Evolutionary conservation across 2,113 vertebrate species (phyloP).

Genomic region (Bungarus multicinctus): DNA sequence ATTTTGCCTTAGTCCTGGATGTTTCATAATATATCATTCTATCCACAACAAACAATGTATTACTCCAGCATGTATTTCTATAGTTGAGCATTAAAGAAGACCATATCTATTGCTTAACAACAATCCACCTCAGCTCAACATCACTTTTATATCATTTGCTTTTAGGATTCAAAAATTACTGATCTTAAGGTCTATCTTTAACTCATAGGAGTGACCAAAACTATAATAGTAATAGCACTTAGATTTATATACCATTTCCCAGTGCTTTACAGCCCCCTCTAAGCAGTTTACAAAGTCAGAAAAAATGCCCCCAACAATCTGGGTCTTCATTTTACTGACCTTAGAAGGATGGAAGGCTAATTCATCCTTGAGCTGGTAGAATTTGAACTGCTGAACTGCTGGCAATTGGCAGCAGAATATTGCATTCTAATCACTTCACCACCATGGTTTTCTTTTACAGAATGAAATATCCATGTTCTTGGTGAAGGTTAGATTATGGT

Average conservation of each 20-base stretch:
- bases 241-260: neutral
- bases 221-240: neutral
- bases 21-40: fast-evolving
- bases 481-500: neutral
- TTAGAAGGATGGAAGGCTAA: neutral
- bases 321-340: neutral
- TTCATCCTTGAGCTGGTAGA: neutral
- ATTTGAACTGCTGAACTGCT: neutral
- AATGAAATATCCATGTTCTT: neutral
- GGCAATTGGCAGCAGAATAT: too few species aligned
- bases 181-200: fast-evolving
- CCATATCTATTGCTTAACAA: neutral
- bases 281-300: neutral
- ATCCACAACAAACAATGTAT: fast-evolving
- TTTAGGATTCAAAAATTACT: fast-evolving
- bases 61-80: neutral
- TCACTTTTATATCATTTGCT: neutral
- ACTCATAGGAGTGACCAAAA: neutral
- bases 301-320: neutral
- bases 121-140: fast-evolving
- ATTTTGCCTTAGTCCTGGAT: neutral
- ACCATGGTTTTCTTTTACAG: too few species aligned
- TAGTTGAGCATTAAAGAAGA: fast-evolving
- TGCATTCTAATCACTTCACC: too few species aligned
- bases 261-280: neutral